A percentile compares a stretch with the other conserved stretches of the same genome.
These are phyloP conservation scores for Mirounga angustirostris DNA, from an alignment of 2,113 vertebrate genomes.

Conservation along the genomic window DNA sequence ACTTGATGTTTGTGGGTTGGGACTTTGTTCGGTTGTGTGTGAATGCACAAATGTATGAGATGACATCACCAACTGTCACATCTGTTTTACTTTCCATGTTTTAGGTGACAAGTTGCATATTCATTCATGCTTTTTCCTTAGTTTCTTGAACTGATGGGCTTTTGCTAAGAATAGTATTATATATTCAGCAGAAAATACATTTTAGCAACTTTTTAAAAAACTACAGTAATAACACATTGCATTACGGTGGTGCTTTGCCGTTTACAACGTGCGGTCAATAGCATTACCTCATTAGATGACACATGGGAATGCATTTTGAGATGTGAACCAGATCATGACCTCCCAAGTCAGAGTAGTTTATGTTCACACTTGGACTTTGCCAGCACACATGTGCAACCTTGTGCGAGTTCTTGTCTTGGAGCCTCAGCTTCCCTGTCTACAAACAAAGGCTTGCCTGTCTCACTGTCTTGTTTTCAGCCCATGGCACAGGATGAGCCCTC, in stretches of 20 bases:
- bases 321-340: background rate
- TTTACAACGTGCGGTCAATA: background rate
- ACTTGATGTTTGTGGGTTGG: conserved; percentile 62
- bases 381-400: background rate
- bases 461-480: background rate
- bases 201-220: conserved; percentile 29
- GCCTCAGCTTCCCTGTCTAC: background rate
- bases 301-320: background rate
- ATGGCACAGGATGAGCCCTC: background rate
- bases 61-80: conserved; percentile 33
- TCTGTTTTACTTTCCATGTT: conserved; percentile 46
- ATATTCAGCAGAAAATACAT: conserved; percentile 42
- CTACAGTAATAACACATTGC: background rate
- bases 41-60: conserved; percentile 24
- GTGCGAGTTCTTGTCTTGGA: background rate
- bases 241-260: background rate
- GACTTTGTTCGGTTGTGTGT: conserved; percentile 1
- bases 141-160: conserved; percentile 42
- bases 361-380: background rate
- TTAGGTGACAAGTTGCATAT: conserved; percentile 11
- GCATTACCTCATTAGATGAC: background rate
- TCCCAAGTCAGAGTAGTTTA: background rate
- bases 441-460: background rate
- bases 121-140: conserved; percentile 15
- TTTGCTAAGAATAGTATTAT: conserved; percentile 1